Conservation (phyloP, 1,140 invertebrate genomes). For the Leptinotarsa defecta region DNA sequence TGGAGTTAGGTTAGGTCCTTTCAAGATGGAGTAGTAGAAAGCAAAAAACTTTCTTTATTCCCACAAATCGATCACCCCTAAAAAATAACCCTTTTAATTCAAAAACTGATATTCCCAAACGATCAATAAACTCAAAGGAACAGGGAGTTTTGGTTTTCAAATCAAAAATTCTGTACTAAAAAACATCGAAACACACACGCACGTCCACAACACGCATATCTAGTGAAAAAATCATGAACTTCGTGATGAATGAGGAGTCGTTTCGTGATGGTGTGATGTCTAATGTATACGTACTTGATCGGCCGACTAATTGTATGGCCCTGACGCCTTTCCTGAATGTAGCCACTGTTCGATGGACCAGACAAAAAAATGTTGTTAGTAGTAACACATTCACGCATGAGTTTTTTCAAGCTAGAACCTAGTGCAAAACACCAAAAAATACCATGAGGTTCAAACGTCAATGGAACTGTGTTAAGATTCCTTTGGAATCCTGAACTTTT, state of each 20-base stretch:
- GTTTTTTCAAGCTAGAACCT: conserved; percentile 9
- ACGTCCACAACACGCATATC: background rate
- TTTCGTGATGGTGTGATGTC: conserved; percentile 5
- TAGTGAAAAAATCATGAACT: background rate
- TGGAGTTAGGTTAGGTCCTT: too few species aligned
- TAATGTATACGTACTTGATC: conserved; percentile 88
- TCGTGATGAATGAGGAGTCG: background rate
- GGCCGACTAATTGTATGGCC: conserved; percentile 95
- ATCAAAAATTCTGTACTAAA: background rate
- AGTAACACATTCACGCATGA: conserved; percentile 10
- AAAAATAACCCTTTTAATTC: too few species aligned
- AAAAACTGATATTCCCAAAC: too few species aligned
- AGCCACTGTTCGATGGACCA: conserved; percentile 77
- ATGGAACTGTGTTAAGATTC: too few species aligned
- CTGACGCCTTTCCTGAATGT: conserved; percentile 99
- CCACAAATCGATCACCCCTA: too few species aligned
- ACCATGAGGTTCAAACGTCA: background rate
- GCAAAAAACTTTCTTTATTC: too few species aligned
- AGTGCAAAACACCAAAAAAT: background rate
- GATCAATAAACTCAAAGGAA: too few species aligned
- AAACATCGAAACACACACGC: background rate
- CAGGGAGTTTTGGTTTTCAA: background rate
- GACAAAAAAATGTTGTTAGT: conserved; percentile 35
- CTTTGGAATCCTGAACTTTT: too few species aligned
- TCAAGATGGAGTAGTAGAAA: too few species aligned